Percentiles rank a stretch among this genome's conserved stretches.
These are phyloP conservation scores for Andrena hattorfiana DNA, from an alignment of 2,888 invertebrate genomes.

Conservation along the genomic window DNA sequence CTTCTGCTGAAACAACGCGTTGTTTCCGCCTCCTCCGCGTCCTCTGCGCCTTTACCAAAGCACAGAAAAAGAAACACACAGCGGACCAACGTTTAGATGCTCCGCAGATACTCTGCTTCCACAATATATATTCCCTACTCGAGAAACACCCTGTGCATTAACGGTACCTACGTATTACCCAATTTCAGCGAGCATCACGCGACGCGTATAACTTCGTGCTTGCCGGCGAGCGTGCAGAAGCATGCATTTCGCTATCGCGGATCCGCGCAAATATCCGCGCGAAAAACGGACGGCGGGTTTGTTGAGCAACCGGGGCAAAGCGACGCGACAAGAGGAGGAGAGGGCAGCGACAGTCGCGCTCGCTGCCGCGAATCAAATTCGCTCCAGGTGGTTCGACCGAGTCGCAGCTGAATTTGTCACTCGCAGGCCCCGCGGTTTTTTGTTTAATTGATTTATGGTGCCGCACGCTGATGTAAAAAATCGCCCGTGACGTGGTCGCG, in stretches of 20 bases:
- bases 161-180: not conserved
- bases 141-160: not conserved
- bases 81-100: not conserved
- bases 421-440: slow-evolving; percentile 59
- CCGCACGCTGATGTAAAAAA: slow-evolving; percentile 60
- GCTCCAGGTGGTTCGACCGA: slow-evolving; percentile 55
- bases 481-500: slow-evolving; percentile 42
- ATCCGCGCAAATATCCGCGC: slow-evolving; percentile 24
- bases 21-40: slow-evolving; percentile 37
- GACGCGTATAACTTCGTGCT: not conserved
- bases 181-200: not conserved
- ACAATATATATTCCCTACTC: not conserved
- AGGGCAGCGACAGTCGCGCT: slow-evolving; percentile 34
- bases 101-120: not conserved
- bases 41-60: not conserved
- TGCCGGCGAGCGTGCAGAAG: not conserved
- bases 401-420: slow-evolving; percentile 66
- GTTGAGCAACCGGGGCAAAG: slow-evolving; percentile 8
- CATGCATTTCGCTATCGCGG: not conserved
- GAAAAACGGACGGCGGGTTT: not conserved
- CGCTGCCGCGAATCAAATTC: slow-evolving; percentile 54
- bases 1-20: slow-evolving; percentile 46
- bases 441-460: slow-evolving; percentile 68
- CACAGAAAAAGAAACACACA: not conserved
- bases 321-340: slow-evolving; percentile 32